Evolutionary conservation across 2,888 invertebrate species (phyloP).

Genomic region (Orchestes rusci): DNA sequence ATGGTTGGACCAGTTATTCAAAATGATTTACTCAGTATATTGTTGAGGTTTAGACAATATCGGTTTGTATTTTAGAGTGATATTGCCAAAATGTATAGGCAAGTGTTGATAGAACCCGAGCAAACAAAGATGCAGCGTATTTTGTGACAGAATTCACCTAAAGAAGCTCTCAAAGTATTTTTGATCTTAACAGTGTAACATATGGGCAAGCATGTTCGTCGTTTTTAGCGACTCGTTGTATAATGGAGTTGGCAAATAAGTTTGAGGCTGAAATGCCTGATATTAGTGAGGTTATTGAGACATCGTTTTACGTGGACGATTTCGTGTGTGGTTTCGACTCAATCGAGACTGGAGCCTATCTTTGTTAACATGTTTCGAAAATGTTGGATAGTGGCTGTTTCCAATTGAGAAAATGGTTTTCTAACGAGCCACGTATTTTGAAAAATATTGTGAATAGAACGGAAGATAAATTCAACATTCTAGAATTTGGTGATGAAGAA

Average conservation of each 20-base stretch:
- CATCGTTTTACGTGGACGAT: conserved; percentile 25
- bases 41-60: conserved; percentile 11
- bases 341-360: conserved; percentile 2
- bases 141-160: conserved; percentile 14
- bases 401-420: conserved; percentile 1
- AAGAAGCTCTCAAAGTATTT: conserved; percentile 15
- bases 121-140: conserved; percentile 15
- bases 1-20: neutral
- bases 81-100: conserved; percentile 16
- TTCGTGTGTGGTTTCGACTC: conserved; percentile 15
- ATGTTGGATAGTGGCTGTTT: neutral
- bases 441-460: neutral
- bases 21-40: conserved; percentile 14
- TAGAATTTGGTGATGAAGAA: conserved; percentile 1
- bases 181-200: conserved; percentile 20
- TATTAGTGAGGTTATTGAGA: conserved; percentile 11
- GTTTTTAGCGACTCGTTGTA: conserved; percentile 18
- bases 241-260: conserved; percentile 16
- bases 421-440: neutral
- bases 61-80: conserved; percentile 13
- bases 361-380: neutral
- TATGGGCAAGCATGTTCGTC: conserved; percentile 20
- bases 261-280: conserved; percentile 5
- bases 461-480: neutral
- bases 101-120: conserved; percentile 10